Conservation (phyloP, 2,888 invertebrate species). For the Nomada fabriciana region DNA sequence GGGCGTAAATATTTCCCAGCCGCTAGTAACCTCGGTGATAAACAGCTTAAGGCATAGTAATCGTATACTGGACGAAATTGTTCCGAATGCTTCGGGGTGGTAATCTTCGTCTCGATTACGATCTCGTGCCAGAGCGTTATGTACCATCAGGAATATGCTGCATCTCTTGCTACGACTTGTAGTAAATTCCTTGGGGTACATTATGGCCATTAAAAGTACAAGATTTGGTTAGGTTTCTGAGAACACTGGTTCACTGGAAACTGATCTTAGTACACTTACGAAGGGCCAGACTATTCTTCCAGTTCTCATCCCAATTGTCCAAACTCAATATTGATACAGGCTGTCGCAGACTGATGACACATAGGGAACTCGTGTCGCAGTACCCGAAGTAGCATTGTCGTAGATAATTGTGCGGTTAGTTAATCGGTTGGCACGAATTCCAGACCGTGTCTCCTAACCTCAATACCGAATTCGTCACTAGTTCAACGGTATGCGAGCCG, state of each 20-base stretch:
- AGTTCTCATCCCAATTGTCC: too few species aligned
- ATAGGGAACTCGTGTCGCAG: too few species aligned
- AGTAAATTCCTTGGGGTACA: constrained; percentile 18
- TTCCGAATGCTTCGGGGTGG: constrained; percentile 24
- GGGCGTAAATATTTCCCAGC: constrained; percentile 28
- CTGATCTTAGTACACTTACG: neutral
- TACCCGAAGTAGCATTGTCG: too few species aligned
- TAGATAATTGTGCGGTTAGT: too few species aligned
- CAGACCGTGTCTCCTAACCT: constrained; percentile 25
- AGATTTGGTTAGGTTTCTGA: too few species aligned
- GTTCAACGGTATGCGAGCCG: constrained; percentile 60
- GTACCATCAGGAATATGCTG: constrained; percentile 6
- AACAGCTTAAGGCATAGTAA: constrained; percentile 39
- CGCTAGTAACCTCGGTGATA: constrained; percentile 30
- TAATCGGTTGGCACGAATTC: constrained; percentile 32
- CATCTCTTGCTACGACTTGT: neutral
- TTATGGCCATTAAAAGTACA: constrained; percentile 17
- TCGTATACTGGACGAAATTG: constrained; percentile 32
- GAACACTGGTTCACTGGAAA: neutral
- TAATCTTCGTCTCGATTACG: constrained; percentile 33
- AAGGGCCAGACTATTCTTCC: too few species aligned
- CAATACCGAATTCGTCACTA: constrained; percentile 51
- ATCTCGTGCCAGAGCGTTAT: constrained; percentile 24
- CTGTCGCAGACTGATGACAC: too few species aligned
- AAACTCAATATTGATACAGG: too few species aligned